A percentile compares a stretch with the other conserved stretches of the same genome.
These are phyloP conservation scores for Drosophila aldrichi DNA, from an alignment of 2,888 invertebrate species.

Conservation along the genomic window DNA sequence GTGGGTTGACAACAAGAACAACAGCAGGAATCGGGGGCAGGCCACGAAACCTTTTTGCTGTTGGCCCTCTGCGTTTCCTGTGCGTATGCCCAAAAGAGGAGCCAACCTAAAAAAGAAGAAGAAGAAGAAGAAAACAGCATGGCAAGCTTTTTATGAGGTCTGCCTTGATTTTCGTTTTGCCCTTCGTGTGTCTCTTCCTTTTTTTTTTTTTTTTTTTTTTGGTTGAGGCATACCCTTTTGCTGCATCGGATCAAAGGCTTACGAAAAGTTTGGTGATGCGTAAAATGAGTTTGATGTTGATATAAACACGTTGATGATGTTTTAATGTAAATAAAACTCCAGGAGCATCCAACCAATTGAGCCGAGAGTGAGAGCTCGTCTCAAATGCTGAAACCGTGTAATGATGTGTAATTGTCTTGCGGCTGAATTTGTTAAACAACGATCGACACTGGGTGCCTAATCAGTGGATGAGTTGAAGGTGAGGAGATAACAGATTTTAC, in stretches of 20 bases:
- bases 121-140: constrained; percentile 15
- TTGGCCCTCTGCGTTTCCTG: constrained; percentile 9
- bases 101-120: constrained; percentile 1
- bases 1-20: constrained; percentile 52
- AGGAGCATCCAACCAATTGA: constrained; percentile 29
- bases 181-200: constrained; percentile 17
- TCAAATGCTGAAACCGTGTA: constrained; percentile 40
- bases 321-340: constrained; percentile 78
- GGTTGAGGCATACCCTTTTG: constrained; percentile 49
- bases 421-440: constrained; percentile 32
- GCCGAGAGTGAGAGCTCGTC: constrained; percentile 1
- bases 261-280: constrained; percentile 80
- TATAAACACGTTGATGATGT: constrained; percentile 82
- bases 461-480: neutral
- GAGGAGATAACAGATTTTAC: neutral
- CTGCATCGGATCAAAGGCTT: constrained; percentile 77
- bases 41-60: constrained; percentile 55
- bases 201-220: constrained; percentile 24
- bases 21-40: constrained; percentile 33
- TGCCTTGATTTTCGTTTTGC: constrained; percentile 58
- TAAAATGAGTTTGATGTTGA: constrained; percentile 81
- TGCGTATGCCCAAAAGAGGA: constrained; percentile 27
- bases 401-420: constrained; percentile 73
- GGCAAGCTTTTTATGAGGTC: constrained; percentile 56
- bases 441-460: constrained; percentile 12